These are phyloP conservation scores for Hyphantria cunea DNA, from an alignment of 1,140 invertebrate genomes.

Conservation along the genomic window DNA sequence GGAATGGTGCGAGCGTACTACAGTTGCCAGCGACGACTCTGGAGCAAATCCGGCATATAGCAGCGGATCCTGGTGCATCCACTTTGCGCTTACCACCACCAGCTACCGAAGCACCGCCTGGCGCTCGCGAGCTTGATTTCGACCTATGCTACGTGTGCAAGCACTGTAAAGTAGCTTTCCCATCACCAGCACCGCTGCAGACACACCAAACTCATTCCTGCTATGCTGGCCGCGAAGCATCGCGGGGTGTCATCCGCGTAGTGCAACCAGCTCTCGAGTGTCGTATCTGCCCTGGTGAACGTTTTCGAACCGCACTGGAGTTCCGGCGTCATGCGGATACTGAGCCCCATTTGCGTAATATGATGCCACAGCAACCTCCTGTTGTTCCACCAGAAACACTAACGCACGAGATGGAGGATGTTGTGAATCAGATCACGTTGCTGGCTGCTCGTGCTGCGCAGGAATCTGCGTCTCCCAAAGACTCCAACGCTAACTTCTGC, in stretches of 20 bases:
- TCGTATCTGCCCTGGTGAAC: conserved; percentile 85
- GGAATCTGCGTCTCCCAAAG: conserved; percentile 70
- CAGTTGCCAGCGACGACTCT: conserved; percentile 85
- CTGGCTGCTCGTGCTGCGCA: conserved; percentile 87
- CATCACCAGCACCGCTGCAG: conserved; percentile 87
- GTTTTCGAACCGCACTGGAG: conserved; percentile 83
- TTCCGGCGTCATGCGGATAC: conserved; percentile 87
- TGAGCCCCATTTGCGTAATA: conserved; percentile 79
- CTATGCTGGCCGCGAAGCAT: conserved; percentile 85
- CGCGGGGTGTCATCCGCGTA: conserved; percentile 85
- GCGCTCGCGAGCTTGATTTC: conserved; percentile 84
- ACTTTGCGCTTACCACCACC: conserved; percentile 84
- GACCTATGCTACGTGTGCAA: conserved; percentile 93
- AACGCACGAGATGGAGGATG: conserved; percentile 91
- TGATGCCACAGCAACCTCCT: conserved; percentile 49
- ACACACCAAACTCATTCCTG: conserved; percentile 87
- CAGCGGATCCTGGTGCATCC: conserved; percentile 85
- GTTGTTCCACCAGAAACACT: conserved; percentile 83
- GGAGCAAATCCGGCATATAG: conserved; percentile 86
- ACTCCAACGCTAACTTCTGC: conserved; percentile 81
- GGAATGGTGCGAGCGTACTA: conserved; percentile 83
- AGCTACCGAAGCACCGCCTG: conserved; percentile 62
- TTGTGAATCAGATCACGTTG: conserved; percentile 91
- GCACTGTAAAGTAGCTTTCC: conserved; percentile 92
- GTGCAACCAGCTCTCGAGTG: conserved; percentile 88